Percentiles rank a stretch among this genome's conserved stretches.
These are phyloP conservation scores for Arvicola amphibius DNA, from an alignment of 2,797 vertebrate species.

Conservation along the genomic window DNA sequence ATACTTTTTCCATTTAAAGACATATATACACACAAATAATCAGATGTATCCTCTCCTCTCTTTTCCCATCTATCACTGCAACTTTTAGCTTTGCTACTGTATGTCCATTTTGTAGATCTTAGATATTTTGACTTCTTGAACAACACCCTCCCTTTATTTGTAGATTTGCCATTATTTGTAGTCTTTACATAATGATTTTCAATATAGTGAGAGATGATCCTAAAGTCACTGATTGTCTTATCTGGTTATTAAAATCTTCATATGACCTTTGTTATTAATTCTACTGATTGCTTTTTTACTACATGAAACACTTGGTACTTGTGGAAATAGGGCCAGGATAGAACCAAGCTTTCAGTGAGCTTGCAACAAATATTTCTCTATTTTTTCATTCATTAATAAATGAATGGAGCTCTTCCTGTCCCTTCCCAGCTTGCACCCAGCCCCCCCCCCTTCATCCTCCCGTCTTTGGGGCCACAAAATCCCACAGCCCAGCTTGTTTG, in stretches of 20 bases:
- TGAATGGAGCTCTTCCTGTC: too few relatives aligned
- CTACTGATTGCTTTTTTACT: fast-evolving
- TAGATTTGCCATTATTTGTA: neutral
- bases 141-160: neutral
- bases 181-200: neutral
- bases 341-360: neutral
- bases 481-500: too few relatives aligned
- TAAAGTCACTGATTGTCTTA: neutral
- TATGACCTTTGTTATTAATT: neutral
- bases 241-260: neutral
- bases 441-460: too few relatives aligned
- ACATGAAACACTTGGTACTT: too few relatives aligned
- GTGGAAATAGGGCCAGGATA: fast-evolving
- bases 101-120: neutral
- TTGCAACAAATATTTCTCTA: neutral
- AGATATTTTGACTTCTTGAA: neutral
- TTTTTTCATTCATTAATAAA: neutral
- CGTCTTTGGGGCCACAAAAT: too few relatives aligned
- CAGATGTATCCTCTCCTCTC: neutral
- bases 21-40: neutral
- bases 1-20: neutral
- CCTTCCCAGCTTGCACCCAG: too few relatives aligned
- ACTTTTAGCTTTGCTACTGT: neutral
- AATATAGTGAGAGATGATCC: neutral
- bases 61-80: neutral